Conservation (phyloP, 2,888 invertebrate species). For the Entomobrya proxima region DNA sequence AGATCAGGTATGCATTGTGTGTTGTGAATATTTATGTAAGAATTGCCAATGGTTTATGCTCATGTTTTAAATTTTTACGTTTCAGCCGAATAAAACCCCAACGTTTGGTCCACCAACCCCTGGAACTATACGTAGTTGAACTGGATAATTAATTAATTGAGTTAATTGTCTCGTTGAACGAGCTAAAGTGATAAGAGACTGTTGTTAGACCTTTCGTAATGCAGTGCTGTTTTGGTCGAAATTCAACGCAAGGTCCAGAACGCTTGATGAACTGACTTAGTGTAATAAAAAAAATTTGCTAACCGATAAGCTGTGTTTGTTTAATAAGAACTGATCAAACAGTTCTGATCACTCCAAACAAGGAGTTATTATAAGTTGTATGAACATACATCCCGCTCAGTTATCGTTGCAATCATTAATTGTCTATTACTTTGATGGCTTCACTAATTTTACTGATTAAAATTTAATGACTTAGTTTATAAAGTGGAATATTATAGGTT, state of each 20-base stretch:
- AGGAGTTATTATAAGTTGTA: slow-evolving; percentile 40
- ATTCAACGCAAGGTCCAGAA: slow-evolving; percentile 61
- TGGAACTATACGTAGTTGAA: slow-evolving; percentile 63
- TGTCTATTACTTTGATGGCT: slow-evolving; percentile 49
- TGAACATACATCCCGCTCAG: slow-evolving; percentile 47
- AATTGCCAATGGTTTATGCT: not conserved
- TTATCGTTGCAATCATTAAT: slow-evolving; percentile 65
- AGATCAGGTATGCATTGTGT: slow-evolving; percentile 54
- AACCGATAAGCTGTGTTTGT: slow-evolving; percentile 46
- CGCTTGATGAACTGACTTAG: slow-evolving; percentile 65
- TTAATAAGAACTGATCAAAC: slow-evolving; percentile 46
- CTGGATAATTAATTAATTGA: slow-evolving; percentile 33
- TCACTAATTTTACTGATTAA: slow-evolving; percentile 66
- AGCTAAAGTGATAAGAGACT: slow-evolving; percentile 66
- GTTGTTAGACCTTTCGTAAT: slow-evolving; percentile 64
- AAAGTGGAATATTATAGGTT: not conserved
- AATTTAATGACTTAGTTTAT: slow-evolving; percentile 55
- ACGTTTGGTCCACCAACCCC: slow-evolving; percentile 50
- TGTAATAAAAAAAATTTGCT: slow-evolving; percentile 35
- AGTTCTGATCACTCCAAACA: slow-evolving; percentile 47
- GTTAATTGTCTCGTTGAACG: slow-evolving; percentile 62
- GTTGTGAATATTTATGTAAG: not conserved
- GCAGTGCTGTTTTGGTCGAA: slow-evolving; percentile 64
- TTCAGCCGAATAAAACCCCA: slow-evolving; percentile 56
- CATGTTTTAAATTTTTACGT: not conserved